Conservation (phyloP, 2,113 vertebrate genomes). For the Varanus komodoensis region DNA sequence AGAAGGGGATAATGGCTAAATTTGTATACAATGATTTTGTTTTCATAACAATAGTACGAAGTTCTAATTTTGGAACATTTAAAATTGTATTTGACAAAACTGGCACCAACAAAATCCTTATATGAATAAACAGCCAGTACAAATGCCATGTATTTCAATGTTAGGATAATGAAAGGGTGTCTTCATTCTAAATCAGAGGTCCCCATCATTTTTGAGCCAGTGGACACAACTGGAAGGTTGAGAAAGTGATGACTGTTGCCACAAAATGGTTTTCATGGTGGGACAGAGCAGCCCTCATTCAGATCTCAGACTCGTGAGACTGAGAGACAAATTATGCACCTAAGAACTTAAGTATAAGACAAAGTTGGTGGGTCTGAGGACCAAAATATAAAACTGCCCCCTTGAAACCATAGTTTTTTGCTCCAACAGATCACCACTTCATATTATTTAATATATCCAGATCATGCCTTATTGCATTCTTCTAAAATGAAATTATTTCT, state of each 20-base stretch:
- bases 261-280: background rate
- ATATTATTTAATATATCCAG: background rate
- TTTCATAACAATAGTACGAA: constrained; percentile 11
- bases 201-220: background rate
- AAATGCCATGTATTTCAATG: background rate
- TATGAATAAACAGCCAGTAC: background rate
- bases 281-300: background rate
- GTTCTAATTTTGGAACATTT: background rate
- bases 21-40: background rate
- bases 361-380: background rate
- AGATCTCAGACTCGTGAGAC: background rate
- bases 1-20: background rate
- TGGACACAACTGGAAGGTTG: background rate
- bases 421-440: background rate
- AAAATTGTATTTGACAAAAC: background rate
- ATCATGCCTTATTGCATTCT: background rate
- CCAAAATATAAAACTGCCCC: background rate
- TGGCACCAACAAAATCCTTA: background rate
- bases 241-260: background rate
- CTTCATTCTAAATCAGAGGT: background rate
- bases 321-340: background rate
- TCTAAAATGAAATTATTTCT: background rate
- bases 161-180: background rate
- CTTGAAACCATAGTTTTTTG: background rate
- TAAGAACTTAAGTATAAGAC: background rate